Evolutionary conservation across 2,797 vertebrate genomes (phyloP), one percentile per base, ranked within the genome.

Genomic region (Eulemur albifrons): DNA sequence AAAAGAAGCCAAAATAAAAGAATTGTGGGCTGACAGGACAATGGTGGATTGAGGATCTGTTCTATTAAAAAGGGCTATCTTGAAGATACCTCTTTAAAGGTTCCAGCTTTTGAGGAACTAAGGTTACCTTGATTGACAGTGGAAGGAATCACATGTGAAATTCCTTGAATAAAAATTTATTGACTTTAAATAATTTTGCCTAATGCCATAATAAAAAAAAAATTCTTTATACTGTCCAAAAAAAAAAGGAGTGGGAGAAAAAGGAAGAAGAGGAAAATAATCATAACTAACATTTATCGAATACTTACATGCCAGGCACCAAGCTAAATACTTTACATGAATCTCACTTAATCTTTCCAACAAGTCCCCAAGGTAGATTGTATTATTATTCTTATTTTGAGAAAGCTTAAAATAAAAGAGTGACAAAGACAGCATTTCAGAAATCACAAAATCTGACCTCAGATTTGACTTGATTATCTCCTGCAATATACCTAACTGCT

Each of bases 161-260:
- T n/a, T 76, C 11, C 25, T 92, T 92, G 76, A 93, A 96, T 92
- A 96, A 96, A 92, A 92, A 54, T 97, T 96, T 95, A 97, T 95
- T 97, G 38, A 72, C 23, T 70, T 94, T 77, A 96, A 95, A 93
- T 95, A 96, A 83, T 52, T 63, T 61, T 82, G 25, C 32, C 11
- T 90, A 69, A 48, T 87, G 4, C 59, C 21, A 45, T 7, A 72
- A 63, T 80, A 87, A 72, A 65, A 65, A 83, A 96, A 96, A 82
- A 70, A 57, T 7, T 1, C 20, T 63, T 67, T 59, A 91, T 25
- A 50, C 35, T 73, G 76, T 50, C 75, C 32, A 48, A 48, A 25
- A 57, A 57, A 40, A 40, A 40, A 40, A 40, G 27, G 38, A 27
- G 25, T 18, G 8, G 79, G 79, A 27, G 8, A 43, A 61, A 43